A percentile compares a stretch with the other conserved stretches of the same genome.
Evolutionary conservation across 2,113 vertebrate genomes (phyloP).

Genomic region (Ctenomys sociabilis): DNA sequence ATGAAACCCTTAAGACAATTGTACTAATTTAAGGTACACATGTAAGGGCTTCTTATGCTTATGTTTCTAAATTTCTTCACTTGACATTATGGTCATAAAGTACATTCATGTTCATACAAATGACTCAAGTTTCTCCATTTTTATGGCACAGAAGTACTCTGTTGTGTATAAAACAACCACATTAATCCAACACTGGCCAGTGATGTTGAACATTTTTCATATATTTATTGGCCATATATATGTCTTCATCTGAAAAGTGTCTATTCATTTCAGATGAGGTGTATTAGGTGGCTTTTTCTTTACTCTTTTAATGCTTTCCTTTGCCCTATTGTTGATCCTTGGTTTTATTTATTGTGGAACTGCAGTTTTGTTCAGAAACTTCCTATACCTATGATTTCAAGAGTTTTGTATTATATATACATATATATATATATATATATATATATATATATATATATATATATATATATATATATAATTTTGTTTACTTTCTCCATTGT

Average conservation of each 20-base stretch:
- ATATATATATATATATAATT: too few species aligned
- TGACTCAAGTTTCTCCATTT: neutral
- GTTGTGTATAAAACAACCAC: neutral
- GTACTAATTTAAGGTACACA: neutral
- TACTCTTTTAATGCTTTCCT: neutral
- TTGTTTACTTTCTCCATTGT: too few species aligned
- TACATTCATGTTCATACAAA: neutral
- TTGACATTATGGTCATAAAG: neutral
- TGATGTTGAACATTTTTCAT: neutral
- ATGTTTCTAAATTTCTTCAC: neutral
- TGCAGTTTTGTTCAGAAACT: neutral
- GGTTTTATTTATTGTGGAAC: neutral
- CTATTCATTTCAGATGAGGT: neutral
- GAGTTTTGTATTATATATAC: neutral
- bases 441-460: too few species aligned
- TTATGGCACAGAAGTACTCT: neutral
- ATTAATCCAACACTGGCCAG: neutral
- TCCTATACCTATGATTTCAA: neutral
- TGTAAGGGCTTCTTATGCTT: neutral
- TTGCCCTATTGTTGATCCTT: neutral
- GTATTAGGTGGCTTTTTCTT: neutral
- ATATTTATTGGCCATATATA: neutral
- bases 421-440: too few species aligned
- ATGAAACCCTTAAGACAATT: neutral
- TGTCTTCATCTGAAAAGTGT: neutral